Evolutionary conservation across 2,113 vertebrate species (phyloP).

Genomic region (Callipepla squamata): DNA sequence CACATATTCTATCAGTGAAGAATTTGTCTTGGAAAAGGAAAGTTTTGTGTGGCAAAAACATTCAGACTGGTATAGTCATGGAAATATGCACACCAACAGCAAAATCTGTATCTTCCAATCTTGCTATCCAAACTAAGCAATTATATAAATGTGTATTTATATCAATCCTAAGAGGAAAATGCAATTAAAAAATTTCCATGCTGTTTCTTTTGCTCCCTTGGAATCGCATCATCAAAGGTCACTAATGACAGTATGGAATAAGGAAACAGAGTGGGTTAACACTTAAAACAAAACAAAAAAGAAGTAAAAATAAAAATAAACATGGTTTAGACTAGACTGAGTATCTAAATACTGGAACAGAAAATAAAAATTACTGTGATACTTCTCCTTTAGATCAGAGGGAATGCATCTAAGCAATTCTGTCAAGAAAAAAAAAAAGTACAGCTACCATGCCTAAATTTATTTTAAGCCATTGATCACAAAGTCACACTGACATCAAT

Average conservation of each 20-base stretch:
- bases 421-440: background rate
- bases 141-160: slow-evolving; percentile 23
- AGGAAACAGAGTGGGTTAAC: background rate
- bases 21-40: slow-evolving; percentile 9
- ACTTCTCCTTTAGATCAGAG: background rate
- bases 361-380: background rate
- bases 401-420: background rate
- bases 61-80: background rate
- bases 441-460: background rate
- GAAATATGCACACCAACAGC: background rate
- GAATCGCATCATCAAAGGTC: slow-evolving; percentile 19
- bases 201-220: background rate
- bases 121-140: slow-evolving; percentile 17
- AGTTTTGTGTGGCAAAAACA: background rate
- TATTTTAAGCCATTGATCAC: background rate
- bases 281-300: background rate
- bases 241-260: slow-evolving; percentile 44
- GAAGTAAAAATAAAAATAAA: background rate
- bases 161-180: slow-evolving; percentile 1
- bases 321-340: background rate
- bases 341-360: background rate
- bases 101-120: slow-evolving; percentile 22
- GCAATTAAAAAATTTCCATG: slow-evolving; percentile 23
- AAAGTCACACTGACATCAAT: background rate
- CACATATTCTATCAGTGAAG: background rate